Evolutionary conservation across 2,888 invertebrate species (phyloP), one percentile per base, ranked within the genome.

Genomic region (Lobophora halterata): DNA sequence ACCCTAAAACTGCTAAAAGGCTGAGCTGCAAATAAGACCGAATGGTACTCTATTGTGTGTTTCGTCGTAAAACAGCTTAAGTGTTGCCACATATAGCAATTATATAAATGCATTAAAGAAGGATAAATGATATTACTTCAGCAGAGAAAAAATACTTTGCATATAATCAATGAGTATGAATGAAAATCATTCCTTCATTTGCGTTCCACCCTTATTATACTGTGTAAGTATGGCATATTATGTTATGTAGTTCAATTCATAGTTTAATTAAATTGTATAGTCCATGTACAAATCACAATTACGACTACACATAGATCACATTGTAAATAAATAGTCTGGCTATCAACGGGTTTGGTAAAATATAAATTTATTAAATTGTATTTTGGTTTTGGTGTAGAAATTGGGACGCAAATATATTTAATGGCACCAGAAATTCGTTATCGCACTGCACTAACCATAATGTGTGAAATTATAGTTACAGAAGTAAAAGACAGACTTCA

Each of bases 401-500:
- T 6, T 14, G 37, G 34, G 33, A 38, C 34, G 45, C 42, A 32
- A 39, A 27, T 31, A 37, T 38, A 45, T 37, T 16, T 50, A 39
- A 52, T 43, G 32, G 57, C 67, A 64, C 61, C 46, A 60, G 51
- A 48, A 46, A 35, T 26, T 37, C 45, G 13, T 45, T 33, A 39
- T 16, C 30, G 69, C 72, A 73, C 73, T 24, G 65, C 67, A 69
- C 69, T 71, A 71, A 71, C 53, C 33, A 28, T 27, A 36, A 2
- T 18, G 17, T 24, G 23, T 35, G n/a, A 41, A n/a, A 37, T 24
- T 7, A 6, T 3, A 29, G 19, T 23, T 25, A 32, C 12, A 31
- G 14, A 16, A 21, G 2, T 8, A 32, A n/a, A n/a, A n/a, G n/a
- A n/a, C n/a, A n/a, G n/a, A n/a, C n/a, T n/a, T n/a, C n/a, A n/a